phyloP scores from a whole-genome alignment of 2,113 vertebrate genomes.

The Antechinus flavipes region DNA sequence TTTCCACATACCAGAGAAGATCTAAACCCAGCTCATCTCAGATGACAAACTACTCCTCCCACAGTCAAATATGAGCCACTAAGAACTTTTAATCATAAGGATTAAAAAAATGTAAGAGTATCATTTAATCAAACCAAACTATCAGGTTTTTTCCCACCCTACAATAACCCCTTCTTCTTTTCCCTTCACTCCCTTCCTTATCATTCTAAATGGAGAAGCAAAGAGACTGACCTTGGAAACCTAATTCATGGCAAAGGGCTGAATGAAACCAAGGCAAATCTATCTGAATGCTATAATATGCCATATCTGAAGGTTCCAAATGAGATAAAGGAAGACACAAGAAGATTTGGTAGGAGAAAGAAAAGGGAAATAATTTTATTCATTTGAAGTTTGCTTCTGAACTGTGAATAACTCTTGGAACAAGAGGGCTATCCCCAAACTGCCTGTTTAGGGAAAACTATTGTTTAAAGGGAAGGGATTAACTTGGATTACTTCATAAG shows the following conservation, averaged over 20 bases:
- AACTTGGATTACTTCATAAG: neutral
- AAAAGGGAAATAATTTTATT: neutral
- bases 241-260: no score
- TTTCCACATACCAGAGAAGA: neutral
- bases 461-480: neutral
- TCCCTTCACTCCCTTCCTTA: neutral
- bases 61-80: neutral
- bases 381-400: neutral
- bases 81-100: neutral
- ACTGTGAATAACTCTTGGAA: neutral
- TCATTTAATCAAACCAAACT: neutral
- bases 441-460: neutral
- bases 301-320: neutral
- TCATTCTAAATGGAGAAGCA: neutral
- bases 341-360: neutral
- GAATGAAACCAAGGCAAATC: neutral
- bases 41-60: neutral
- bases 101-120: neutral
- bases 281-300: neutral
- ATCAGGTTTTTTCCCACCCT: neutral
- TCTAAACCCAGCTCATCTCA: neutral
- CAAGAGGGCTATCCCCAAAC: neutral
- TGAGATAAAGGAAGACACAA: neutral
- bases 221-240: no score
- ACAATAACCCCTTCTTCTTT: neutral